Evolutionary conservation across 2,797 vertebrate species (phyloP).

Genomic region (Typhlichthys eigenmanni): DNA sequence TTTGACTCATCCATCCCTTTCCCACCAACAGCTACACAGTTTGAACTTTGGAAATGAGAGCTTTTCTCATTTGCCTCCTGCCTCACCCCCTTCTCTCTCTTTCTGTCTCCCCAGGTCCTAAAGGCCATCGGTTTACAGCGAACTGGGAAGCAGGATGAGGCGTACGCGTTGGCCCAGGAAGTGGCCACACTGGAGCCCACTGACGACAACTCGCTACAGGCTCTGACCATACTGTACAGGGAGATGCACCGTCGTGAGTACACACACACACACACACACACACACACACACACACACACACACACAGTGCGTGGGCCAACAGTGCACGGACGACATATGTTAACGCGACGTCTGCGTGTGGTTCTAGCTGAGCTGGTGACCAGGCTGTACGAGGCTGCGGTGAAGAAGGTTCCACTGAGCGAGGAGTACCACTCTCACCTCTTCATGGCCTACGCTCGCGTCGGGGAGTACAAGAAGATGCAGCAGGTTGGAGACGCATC

Average conservation of each 20-base stretch:
- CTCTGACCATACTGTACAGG: constrained; percentile 95
- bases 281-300: neutral
- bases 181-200: constrained; percentile 93
- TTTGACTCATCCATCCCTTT: too few relatives aligned
- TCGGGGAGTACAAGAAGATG: constrained; percentile 99
- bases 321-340: neutral
- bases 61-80: neutral
- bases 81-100: neutral
- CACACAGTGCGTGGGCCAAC: neutral
- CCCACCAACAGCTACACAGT: too few relatives aligned
- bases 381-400: constrained; percentile 95
- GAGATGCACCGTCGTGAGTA: constrained; percentile 91
- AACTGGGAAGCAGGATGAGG: constrained; percentile 96
- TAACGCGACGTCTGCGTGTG: constrained; percentile 16
- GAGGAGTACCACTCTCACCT: constrained; percentile 99
- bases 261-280: neutral
- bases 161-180: constrained; percentile 91
- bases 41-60: neutral
- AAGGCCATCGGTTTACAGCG: constrained; percentile 97
- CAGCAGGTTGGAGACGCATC: constrained; percentile 85
- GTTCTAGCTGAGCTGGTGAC: constrained; percentile 94
- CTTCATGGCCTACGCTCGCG: constrained; percentile 97
- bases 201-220: constrained; percentile 96
- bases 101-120: constrained; percentile 79
- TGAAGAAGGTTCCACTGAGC: constrained; percentile 95